Evolutionary conservation across 2,797 vertebrate genomes (phyloP), one percentile per base, ranked within the genome.

Genomic region (Amblyraja radiata): DNA sequence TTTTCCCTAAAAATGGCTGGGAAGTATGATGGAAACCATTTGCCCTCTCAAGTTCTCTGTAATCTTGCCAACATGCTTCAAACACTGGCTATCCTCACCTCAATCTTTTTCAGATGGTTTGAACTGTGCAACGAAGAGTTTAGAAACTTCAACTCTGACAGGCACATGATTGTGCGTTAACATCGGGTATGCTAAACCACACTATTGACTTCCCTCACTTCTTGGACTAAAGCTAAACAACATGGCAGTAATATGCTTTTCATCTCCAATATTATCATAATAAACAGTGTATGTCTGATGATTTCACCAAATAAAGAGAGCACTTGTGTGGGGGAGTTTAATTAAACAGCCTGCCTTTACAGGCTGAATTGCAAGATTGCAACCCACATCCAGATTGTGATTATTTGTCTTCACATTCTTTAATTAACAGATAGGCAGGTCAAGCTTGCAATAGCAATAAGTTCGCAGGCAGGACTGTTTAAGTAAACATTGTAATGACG

Each of bases 361-460:
- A 92, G 90, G 46, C 46, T 76, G 71, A 74, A 92, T 71, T 76
- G 68, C 90, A 92, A 54, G 90, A 76, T 92, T 92, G 73, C 90
- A 54, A 58, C 58, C 46, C 90, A 92, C 90, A 58, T 92, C 90
- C 90, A 54, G 84, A 92, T 76, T 76, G 73, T 73, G 90, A 92
- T 76, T 92, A 92, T 92, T 92, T 92, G 90, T 92, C 90, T 92
- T 92, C 39, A 73, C 71, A 76, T 74, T 74, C 90, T 92, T 92
- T 92, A 92, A 92, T 92, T 92, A 92, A 92, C 71, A 92, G 90
- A 92, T 54, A 92, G 71, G 68, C 90, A 92, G 90, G 90, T 92
- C 90, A 92, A 74, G 71, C 90, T 92, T 76, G 90, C 90, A 92
- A 92, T 76, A 92, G 90, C 90, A 92, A 21, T 46, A 74, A 13